Evolutionary conservation across 2,888 invertebrate species (phyloP).

Genomic region (Tenthredo amoena): DNA sequence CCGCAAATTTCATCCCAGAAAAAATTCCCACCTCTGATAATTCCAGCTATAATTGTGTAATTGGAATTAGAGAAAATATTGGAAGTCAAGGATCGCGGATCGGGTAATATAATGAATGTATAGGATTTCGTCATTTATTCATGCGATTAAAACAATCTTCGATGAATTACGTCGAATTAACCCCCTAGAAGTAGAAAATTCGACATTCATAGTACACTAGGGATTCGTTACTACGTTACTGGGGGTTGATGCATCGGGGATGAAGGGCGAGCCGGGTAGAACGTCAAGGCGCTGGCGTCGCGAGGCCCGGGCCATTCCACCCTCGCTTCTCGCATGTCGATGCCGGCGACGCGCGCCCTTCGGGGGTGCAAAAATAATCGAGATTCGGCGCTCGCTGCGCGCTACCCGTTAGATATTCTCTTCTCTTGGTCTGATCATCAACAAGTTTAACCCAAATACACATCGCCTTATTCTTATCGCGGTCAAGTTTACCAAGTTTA

Average conservation of each 20-base stretch:
- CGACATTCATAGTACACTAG: constrained; percentile 23
- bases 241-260: constrained; percentile 43
- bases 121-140: neutral
- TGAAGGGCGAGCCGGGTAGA: constrained; percentile 55
- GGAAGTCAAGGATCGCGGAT: neutral
- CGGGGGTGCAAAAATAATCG: constrained; percentile 68
- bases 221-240: constrained; percentile 45
- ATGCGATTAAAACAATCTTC: neutral
- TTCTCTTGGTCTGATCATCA: constrained; percentile 38
- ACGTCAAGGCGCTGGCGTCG: constrained; percentile 71
- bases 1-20: neutral
- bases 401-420: constrained; percentile 48
- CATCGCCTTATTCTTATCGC: neutral
- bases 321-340: constrained; percentile 74
- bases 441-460: constrained; percentile 57
- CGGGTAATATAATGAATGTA: neutral
- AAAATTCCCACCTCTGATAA: neutral
- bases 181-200: constrained; percentile 14
- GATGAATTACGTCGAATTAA: constrained; percentile 12
- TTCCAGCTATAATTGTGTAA: neutral
- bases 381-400: constrained; percentile 47
- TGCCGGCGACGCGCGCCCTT: constrained; percentile 72
- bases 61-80: neutral
- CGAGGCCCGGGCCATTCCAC: constrained; percentile 76
- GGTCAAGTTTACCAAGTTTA: neutral